Evolutionary conservation across 2,888 invertebrate species (phyloP), one percentile per base, ranked within the genome.

Genomic region (Nymphalis polychloros): DNA sequence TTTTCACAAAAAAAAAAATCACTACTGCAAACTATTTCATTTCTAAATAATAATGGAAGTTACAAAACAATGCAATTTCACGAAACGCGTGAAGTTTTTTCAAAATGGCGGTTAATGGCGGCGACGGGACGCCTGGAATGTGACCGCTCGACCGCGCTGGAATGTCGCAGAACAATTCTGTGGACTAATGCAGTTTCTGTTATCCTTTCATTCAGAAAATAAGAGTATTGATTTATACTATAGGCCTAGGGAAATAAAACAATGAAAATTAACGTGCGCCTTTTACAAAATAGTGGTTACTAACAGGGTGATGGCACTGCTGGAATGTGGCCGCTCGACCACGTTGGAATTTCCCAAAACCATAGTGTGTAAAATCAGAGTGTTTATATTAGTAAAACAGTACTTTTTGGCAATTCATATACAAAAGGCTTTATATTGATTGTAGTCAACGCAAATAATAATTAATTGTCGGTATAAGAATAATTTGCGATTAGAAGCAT

Each of bases 41-140:
- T 55, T 53, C 27, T 1, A 55, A 55, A 50, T 19, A 49, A 49
- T 53, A 53, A 57, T 13, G n/a, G 57, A 19, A 35, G 35, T 55
- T 48, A 67, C 19, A 63, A 46, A 50, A 60, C 50, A 68, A 63
- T 47, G 68, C 49, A 63, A 70, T 71, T 66, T 70, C 50, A 68
- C 57, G 61, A 59, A 41, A 68, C 68, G 60, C 70, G 64, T 64
- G 68, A 72, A 68, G 71, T 73, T 70, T 73, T 70, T 68, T 77
- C 76, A 81, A 80, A 80, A 82, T 74, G 76, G 74, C 75, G 71
- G 70, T 73, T 67, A 64, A 63, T 57, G 72, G 68, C 59, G 73
- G 57, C 41, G 73, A 72, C 70, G 69, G 65, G 57, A 74, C 76
- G 78, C 77, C 73, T 67, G 85, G 87, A 84, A 87, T 87, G 85